A percentile compares a stretch with the other conserved stretches of the same genome.
Evolutionary conservation across 2,113 vertebrate species (phyloP).

Genomic region (Cochlearius cochlearius): DNA sequence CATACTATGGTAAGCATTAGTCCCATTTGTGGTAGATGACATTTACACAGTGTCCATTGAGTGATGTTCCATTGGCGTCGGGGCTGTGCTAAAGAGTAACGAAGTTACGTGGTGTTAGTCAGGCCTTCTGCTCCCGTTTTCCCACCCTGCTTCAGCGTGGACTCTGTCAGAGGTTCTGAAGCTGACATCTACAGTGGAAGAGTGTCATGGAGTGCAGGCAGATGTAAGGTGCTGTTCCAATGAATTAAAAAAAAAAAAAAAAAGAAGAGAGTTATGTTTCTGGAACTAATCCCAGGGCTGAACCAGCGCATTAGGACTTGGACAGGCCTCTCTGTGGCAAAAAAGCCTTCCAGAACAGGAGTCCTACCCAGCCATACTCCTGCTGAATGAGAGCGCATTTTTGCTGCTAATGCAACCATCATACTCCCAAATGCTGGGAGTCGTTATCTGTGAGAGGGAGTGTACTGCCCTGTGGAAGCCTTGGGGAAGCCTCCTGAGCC

Average conservation of each 20-base stretch:
- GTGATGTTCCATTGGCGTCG: neutral
- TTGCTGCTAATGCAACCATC: neutral
- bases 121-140: neutral
- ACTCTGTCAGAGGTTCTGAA: neutral
- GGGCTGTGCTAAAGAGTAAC: neutral
- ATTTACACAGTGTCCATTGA: neutral
- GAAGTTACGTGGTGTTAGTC: neutral
- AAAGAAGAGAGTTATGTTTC: neutral
- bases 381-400: neutral
- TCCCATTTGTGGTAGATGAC: neutral
- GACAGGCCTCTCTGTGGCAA: neutral
- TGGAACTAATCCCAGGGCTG: neutral
- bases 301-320: neutral
- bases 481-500: neutral
- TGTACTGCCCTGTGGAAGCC: neutral
- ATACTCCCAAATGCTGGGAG: neutral
- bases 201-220: neutral
- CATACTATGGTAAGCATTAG: neutral
- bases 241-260: neutral
- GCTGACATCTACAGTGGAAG: neutral
- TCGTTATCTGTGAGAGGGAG: neutral
- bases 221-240: neutral
- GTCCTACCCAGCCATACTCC: neutral
- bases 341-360: neutral
- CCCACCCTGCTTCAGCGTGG: accelerated